Base-by-base conservation (phyloP, 1,140 invertebrate species). In the Pectinophora gossypiella region DNA sequence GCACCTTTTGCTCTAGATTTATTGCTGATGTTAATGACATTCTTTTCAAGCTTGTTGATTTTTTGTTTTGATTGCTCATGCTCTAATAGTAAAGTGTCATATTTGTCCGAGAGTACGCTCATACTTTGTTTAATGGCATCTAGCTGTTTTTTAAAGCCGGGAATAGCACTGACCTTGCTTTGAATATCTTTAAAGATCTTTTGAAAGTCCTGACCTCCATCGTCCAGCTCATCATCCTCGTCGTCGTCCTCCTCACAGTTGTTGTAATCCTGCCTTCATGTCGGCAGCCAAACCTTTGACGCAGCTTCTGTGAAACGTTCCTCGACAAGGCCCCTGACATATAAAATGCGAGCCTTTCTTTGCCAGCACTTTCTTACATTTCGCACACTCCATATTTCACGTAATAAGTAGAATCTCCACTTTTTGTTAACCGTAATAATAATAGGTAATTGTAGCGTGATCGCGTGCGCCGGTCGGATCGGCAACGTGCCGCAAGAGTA, bases 311-410 rank as follows among this genome's bases (percentile, higher is more conserved):
- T 58, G 55, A 32, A 57, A 62, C 0, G 55, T 62, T 13, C 59
- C 59, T 22, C 55, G 54, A 18, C 59, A 62, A 0, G 27, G 22
- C 0, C 59, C 59, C 46, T 52, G 45, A 18, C 56, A 58, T 13
- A 49, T 5, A 19, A 58, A 58, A 15, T 58, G 51, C 12, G 51
- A 48, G 19, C 56, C 56, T 10, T 48, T 52, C 19, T 53, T 58
- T 0, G 56, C 20, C 3, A 58, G 19, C 10, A 38, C 40, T 46
- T 58, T 58, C 48, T 58, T 58, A 13, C 51, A 58, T 13, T 49
- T 58, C 49, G 49, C 45, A 19, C 50, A 58, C n/a, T 53, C 50
- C 50, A 52, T 58, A n/a, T n/a, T n/a, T n/a, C n/a, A n/a, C n/a
- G n/a, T n/a, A n/a, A n/a, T n/a, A n/a, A n/a, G n/a, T n/a, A n/a